Evolutionary conservation across 2,888 invertebrate species (phyloP).

Genomic region (Fabriciana adippe): DNA sequence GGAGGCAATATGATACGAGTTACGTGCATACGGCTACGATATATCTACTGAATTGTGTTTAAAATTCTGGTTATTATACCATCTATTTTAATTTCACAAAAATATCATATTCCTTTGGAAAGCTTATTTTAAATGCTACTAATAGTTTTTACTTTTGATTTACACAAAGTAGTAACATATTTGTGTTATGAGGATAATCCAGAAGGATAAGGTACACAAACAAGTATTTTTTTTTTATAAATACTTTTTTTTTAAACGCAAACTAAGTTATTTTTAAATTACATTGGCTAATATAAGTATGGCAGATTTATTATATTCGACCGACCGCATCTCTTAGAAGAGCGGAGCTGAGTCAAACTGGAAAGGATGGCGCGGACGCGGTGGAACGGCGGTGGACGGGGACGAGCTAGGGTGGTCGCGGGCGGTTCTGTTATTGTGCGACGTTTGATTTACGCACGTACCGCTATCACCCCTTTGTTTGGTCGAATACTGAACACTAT

Average conservation of each 20-base stretch:
- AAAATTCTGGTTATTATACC: background rate
- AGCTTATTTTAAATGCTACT: too few species aligned
- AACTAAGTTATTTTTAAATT: background rate
- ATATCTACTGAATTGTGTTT: constrained; percentile 1
- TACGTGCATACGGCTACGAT: constrained; percentile 21
- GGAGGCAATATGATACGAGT: constrained; percentile 41
- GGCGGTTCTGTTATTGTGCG: constrained; percentile 78
- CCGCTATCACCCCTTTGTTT: constrained; percentile 81
- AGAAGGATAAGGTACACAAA: background rate
- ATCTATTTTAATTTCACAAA: background rate
- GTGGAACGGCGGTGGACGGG: constrained; percentile 42
- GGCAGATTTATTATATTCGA: constrained; percentile 73
- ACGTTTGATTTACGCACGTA: constrained; percentile 81
- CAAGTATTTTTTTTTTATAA: background rate
- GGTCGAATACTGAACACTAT: constrained; percentile 76
- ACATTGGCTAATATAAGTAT: constrained; percentile 62
- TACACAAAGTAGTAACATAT: too few species aligned
- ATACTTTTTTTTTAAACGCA: background rate
- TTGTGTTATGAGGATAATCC: too few species aligned
- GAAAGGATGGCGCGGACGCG: constrained; percentile 28
- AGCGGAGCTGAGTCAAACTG: constrained; percentile 54
- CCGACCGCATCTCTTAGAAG: constrained; percentile 64
- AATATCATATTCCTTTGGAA: background rate
- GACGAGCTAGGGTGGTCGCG: constrained; percentile 60
- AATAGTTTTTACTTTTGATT: too few species aligned